phyloP scores from a whole-genome alignment of 2,888 invertebrate species.

The Eilema griseolum region DNA sequence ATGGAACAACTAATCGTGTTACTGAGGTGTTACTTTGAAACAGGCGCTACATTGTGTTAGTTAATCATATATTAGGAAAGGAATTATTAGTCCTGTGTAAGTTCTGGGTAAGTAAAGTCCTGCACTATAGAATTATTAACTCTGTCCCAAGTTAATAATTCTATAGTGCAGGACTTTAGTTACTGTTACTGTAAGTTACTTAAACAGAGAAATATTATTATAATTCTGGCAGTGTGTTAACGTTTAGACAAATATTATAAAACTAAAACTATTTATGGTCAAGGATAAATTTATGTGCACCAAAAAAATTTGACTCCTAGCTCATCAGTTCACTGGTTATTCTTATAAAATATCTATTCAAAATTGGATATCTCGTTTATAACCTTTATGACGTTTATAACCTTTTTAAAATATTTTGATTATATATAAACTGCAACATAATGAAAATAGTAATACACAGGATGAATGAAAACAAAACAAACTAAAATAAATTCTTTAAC shows the following conservation, averaged over 20 bases:
- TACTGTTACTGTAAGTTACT: no score
- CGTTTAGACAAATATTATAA: not conserved
- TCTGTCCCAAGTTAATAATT: no score
- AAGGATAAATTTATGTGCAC: slow-evolving; percentile 2
- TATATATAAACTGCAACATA: slow-evolving; percentile 14
- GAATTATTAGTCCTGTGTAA: no score
- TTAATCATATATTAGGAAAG: not conserved
- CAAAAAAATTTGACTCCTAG: not conserved
- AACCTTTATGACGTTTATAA: no score
- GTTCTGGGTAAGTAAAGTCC: no score
- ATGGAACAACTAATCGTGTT: not conserved
- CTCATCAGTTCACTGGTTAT: slow-evolving; percentile 5
- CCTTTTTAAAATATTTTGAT: not conserved
- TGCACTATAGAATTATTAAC: no score
- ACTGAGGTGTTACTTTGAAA: not conserved
- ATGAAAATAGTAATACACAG: not conserved
- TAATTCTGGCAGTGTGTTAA: no score
- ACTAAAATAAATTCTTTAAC: slow-evolving; percentile 33
- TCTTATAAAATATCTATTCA: not conserved
- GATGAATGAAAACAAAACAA: slow-evolving; percentile 24
- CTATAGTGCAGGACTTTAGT: no score
- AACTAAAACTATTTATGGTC: not conserved
- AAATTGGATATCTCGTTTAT: no score
- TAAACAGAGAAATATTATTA: no score
- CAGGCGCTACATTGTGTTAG: not conserved